Evolutionary conservation across 2,113 vertebrate species (phyloP).

Genomic region (Tonatia bakeri): DNA sequence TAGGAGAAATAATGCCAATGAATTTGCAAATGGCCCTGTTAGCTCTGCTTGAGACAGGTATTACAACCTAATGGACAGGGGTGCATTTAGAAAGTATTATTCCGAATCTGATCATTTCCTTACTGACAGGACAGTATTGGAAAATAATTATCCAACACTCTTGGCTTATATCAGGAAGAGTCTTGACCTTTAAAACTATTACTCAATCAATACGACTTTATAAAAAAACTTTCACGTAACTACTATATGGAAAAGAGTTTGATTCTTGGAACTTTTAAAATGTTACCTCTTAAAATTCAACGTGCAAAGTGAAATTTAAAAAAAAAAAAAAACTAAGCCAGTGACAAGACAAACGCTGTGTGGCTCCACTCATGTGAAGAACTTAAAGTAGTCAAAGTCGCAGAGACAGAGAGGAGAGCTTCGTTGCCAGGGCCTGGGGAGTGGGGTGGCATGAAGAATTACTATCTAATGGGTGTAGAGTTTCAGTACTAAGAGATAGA

Average conservation of each 20-base stretch:
- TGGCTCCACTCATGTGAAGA: not conserved
- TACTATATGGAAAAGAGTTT: not conserved
- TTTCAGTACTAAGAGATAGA: not conserved
- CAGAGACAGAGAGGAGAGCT: not conserved
- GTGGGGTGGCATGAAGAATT: not conserved
- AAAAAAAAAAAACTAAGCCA: not conserved
- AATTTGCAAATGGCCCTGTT: not conserved
- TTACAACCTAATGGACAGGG: not conserved
- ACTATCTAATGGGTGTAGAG: not conserved
- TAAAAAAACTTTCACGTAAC: not conserved
- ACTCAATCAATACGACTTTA: not conserved
- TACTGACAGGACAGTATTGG: not conserved
- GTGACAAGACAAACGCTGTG: not conserved
- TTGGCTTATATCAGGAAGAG: not conserved
- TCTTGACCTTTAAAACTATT: not conserved
- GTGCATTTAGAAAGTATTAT: not conserved
- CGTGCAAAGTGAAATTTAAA: not conserved
- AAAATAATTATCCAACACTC: not conserved
- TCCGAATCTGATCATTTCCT: not conserved
- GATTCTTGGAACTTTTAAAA: not conserved
- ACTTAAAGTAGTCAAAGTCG: not conserved
- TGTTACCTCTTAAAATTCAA: not conserved
- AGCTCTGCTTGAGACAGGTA: not conserved
- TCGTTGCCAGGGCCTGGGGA: not conserved
- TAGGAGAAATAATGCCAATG: not conserved